A percentile compares a stretch with the other conserved stretches of the same genome.
Conservation (phyloP, 2,888 invertebrate genomes). For the Drosophila meridionalis region DNA sequence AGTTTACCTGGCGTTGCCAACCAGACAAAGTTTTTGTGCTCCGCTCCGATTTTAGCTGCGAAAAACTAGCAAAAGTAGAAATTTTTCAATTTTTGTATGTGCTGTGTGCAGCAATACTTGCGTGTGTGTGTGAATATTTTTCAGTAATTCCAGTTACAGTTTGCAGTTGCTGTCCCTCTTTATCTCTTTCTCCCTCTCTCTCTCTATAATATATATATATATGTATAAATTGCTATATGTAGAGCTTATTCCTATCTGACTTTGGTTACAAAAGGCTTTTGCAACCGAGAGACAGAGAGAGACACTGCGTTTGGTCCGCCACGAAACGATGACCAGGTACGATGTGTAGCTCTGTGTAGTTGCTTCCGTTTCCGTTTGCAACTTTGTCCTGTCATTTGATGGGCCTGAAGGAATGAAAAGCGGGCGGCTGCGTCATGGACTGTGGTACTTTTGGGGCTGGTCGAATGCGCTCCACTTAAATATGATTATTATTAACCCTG, state of each 20-base stretch:
- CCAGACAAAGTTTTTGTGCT: slow-evolving; percentile 60
- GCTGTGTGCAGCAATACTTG: slow-evolving; percentile 46
- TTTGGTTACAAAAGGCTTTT: slow-evolving; percentile 62
- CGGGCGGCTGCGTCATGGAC: too few species aligned
- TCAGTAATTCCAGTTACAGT: slow-evolving; percentile 79
- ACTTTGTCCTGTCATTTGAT: slow-evolving; percentile 66
- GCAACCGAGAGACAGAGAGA: slow-evolving; percentile 25
- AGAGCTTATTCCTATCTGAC: slow-evolving; percentile 20
- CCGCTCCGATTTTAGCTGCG: slow-evolving; percentile 55
- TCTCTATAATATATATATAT: not conserved
- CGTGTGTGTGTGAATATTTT: slow-evolving; percentile 71
- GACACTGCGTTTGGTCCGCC: slow-evolving; percentile 22
- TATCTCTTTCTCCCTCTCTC: slow-evolving; percentile 1
- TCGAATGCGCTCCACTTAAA: slow-evolving; percentile 61
- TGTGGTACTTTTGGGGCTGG: not conserved
- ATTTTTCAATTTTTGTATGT: slow-evolving; percentile 62
- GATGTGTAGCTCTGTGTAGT: slow-evolving; percentile 50
- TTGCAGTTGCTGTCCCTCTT: slow-evolving; percentile 23
- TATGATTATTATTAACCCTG: slow-evolving; percentile 78
- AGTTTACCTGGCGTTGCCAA: slow-evolving; percentile 47
- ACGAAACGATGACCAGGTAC: slow-evolving; percentile 46
- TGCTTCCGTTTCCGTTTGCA: slow-evolving; percentile 79
- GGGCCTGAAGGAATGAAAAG: not conserved
- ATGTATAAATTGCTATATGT: not conserved
- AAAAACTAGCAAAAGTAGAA: slow-evolving; percentile 46